Conservation (phyloP, 2,797 vertebrate species). For the Phoxinus dragarum region DNA sequence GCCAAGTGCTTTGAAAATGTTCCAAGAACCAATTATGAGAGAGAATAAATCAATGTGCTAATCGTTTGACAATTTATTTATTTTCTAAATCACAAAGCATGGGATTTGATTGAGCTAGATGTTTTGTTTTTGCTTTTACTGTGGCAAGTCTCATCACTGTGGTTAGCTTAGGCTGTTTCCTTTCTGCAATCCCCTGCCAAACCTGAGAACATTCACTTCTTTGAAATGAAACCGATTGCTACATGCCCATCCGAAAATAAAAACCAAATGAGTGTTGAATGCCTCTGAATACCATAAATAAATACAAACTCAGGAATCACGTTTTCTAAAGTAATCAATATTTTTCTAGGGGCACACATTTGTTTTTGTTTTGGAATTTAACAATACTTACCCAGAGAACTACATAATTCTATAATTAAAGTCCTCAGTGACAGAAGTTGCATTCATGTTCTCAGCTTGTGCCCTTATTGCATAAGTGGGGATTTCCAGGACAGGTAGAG, state of each 20-base stretch:
- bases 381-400: not conserved
- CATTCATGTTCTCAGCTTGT: not conserved
- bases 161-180: not conserved
- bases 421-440: not conserved
- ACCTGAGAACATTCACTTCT: conserved; percentile 3
- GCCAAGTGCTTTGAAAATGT: conserved; percentile 8
- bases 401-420: not conserved
- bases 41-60: not conserved
- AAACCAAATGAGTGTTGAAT: not conserved
- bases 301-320: not conserved
- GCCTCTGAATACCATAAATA: not conserved
- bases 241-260: not conserved
- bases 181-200: not conserved
- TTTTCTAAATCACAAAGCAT: not conserved
- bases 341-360: no score
- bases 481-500: not conserved
- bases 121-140: conserved; percentile 7
- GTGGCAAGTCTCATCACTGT: not conserved
- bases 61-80: not conserved
- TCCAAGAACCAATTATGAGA: conserved; percentile 16
- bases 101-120: not conserved
- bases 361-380: not conserved
- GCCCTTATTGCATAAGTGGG: not conserved
- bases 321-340: not conserved
- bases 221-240: not conserved